These are phyloP conservation scores for Dynastes grantii DNA, from an alignment of 2,888 invertebrate genomes.

Conservation along the genomic window DNA sequence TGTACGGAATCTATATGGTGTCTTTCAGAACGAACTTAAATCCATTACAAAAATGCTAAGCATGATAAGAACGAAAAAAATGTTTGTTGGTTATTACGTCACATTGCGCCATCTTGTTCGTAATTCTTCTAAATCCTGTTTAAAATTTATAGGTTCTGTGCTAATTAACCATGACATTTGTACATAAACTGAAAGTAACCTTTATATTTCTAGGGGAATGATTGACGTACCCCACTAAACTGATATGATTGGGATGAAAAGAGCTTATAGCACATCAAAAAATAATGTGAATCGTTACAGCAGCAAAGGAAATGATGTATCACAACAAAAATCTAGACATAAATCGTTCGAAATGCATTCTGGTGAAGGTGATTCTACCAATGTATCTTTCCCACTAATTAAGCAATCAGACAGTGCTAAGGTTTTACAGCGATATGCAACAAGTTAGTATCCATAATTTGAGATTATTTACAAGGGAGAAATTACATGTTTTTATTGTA, in stretches of 20 bases:
- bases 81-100: background rate
- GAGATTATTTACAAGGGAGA: background rate
- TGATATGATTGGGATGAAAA: slow-evolving; percentile 53
- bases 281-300: slow-evolving; percentile 72
- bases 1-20: no score
- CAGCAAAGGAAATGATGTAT: slow-evolving; percentile 72
- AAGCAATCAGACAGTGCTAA: slow-evolving; percentile 80
- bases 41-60: no score
- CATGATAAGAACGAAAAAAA: background rate
- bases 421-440: slow-evolving; percentile 79
- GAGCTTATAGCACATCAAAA: slow-evolving; percentile 59
- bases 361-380: slow-evolving; percentile 70
- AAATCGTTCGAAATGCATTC: slow-evolving; percentile 72
- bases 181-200: background rate
- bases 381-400: slow-evolving; percentile 76
- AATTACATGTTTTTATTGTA: slow-evolving; percentile 38
- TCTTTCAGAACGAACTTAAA: no score
- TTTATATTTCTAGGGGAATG: slow-evolving; percentile 15
- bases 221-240: slow-evolving; percentile 15
- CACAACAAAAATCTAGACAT: slow-evolving; percentile 72
- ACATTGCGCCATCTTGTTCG: slow-evolving; percentile 23
- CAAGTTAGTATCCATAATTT: slow-evolving; percentile 64
- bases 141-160: slow-evolving; percentile 15
- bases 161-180: slow-evolving; percentile 5
- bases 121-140: slow-evolving; percentile 4